Base-by-base conservation (phyloP, 2,797 vertebrate species). In the Carduelis carduelis region DNA sequence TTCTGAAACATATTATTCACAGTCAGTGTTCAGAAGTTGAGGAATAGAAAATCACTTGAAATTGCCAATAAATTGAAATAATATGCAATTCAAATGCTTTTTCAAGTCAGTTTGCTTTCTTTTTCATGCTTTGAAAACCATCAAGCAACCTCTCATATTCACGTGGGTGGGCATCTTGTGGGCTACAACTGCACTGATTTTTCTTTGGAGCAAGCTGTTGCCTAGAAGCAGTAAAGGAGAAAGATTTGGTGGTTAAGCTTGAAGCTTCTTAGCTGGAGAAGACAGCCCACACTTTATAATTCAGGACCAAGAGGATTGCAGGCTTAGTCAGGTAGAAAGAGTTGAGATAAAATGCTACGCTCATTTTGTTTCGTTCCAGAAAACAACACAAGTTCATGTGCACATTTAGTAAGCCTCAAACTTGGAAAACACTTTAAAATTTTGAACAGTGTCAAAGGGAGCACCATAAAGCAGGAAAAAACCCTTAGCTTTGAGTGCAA, bases 31-130 rank as follows among this genome's bases (percentile, higher is more conserved):
- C 47, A 61, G 52, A 88, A 55, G 35, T 92, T 83, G 52, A 65
- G 39, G 43, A 80, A 52, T 20, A 84, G 13, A 64, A 83, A 47
- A 75, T 41, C 26, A n/a, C 30, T 91, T 87, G 27, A 35, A 43
- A 84, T 52, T 65, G 27, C 57, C 75, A 70, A 34, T 64, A 79
- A 87, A 9, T 30, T 63, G 41, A 80, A 71, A 72, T 44, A 74
- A 91, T 71, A 76, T 34, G 65, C 52, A 90, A 90, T 81, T 94
- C 43, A 90, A 85, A 84, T 81, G 87, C 23, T 75, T 91, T 76
- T 70, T 83, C 57, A 53, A 86, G 30, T 81, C 22, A 49, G 23
- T 93, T 83, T 34, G 24, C 11, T 91, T 91, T 91, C 34, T 87
- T 27, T 75, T 17, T 28, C 0, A 0, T 59, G 37, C 64, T 90